These are phyloP conservation scores for Hipposideros larvatus DNA, from an alignment of 2,797 vertebrate species.

Conservation along the genomic window DNA sequence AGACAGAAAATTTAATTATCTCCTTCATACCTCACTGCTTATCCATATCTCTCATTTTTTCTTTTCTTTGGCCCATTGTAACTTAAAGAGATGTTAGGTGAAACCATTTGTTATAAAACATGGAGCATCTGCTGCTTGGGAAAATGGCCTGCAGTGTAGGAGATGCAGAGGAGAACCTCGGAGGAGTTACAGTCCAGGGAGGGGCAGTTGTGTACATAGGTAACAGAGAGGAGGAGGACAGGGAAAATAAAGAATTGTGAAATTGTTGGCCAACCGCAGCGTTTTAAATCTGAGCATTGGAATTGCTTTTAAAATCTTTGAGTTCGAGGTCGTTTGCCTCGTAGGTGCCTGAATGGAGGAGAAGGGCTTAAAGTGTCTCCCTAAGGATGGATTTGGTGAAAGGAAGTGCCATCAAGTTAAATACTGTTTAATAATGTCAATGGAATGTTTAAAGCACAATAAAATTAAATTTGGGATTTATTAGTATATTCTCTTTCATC, in stretches of 20 bases:
- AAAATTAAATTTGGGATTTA: slow-evolving; percentile 13
- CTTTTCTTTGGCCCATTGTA: slow-evolving; percentile 19
- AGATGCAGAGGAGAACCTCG: neutral
- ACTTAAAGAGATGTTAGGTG: neutral
- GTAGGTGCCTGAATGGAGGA: neutral
- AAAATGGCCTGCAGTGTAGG: neutral
- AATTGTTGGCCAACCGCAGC: neutral
- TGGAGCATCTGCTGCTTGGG: neutral
- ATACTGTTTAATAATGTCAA: neutral
- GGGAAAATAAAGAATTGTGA: neutral
- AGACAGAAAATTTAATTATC: slow-evolving; percentile 19
- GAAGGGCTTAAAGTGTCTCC: neutral
- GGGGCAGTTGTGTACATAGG: neutral
- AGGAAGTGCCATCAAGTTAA: neutral
- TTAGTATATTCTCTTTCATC: neutral
- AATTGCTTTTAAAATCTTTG: neutral
- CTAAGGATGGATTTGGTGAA: neutral
- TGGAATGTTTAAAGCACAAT: slow-evolving; percentile 2
- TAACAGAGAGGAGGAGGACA: neutral
- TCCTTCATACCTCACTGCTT: neutral
- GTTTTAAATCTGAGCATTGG: neutral
- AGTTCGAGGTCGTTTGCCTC: neutral
- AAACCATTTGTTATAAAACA: slow-evolving; percentile 43
- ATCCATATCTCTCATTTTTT: neutral
- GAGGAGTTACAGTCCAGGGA: neutral